Conservation (phyloP, 1,140 invertebrate species). For the Planococcus citri region DNA sequence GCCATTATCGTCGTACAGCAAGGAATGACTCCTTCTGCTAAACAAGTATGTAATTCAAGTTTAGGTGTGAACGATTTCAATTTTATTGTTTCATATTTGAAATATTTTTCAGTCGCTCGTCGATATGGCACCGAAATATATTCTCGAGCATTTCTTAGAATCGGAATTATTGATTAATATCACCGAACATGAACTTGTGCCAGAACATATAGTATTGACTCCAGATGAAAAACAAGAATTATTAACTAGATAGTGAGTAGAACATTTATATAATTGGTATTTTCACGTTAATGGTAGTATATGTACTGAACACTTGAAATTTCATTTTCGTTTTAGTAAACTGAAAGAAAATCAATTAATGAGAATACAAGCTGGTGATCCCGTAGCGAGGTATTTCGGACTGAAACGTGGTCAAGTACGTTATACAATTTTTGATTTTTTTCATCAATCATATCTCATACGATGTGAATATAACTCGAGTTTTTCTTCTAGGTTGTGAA, state of each 20-base stretch:
- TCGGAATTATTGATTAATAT: constrained; percentile 98
- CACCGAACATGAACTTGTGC: constrained; percentile 97
- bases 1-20: constrained; percentile 86
- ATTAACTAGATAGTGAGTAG: constrained; percentile 71
- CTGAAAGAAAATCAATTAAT: constrained; percentile 98
- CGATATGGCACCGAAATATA: constrained; percentile 99
- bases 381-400: constrained; percentile 94
- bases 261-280: constrained; percentile 30
- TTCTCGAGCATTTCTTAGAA: constrained; percentile 96
- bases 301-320: background rate
- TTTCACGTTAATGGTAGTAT: no score
- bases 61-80: background rate
- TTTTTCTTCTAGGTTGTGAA: background rate
- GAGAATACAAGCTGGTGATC: constrained; percentile 96
- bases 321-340: constrained; percentile 48
- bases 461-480: no score
- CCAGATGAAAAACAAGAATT: constrained; percentile 95
- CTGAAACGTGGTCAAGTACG: constrained; percentile 88
- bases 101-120: constrained; percentile 56
- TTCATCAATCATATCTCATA: no score
- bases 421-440: background rate
- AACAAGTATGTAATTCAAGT: constrained; percentile 46
- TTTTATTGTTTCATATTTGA: background rate
- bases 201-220: constrained; percentile 96
- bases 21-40: constrained; percentile 98